Base-by-base conservation (phyloP, 2,797 vertebrate species). In the Microcaecilia unicolor region DNA sequence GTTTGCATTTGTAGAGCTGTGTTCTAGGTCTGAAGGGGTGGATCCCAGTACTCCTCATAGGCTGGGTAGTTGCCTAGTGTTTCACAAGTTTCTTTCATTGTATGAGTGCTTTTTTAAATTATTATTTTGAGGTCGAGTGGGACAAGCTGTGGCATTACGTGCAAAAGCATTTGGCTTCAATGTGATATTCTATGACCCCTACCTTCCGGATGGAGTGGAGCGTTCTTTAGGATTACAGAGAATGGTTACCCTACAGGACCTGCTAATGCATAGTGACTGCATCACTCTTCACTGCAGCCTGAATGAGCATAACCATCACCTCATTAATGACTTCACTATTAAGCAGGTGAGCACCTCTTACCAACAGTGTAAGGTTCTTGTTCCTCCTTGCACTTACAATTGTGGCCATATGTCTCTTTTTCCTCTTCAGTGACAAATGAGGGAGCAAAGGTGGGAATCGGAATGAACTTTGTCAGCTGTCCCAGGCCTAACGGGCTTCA, bases 311-410 rank as follows among this genome's bases (percentile, higher is more conserved):
- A 92, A 90, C 75, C 88, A 90, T 74, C 89, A 92, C 65, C 89
- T 91, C 76, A 90, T 92, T 61, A 92, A 92, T 60, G 89, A 92
- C 80, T 92, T 91, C 74, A 91, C 89, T 72, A 92, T 92, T 73
- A 92, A 92, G 80, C 89, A 92, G 85, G 89, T 89, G 55, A 18
- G 23, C 24, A 9, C 8, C n/a, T n/a, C n/a, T n/a, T n/a, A n/a
- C n/a, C n/a, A n/a, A n/a, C n/a, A n/a, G n/a, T n/a, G n/a, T n/a
- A n/a, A n/a, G n/a, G n/a, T n/a, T n/a, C n/a, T n/a, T n/a, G n/a
- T n/a, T n/a, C n/a, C n/a, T n/a, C n/a, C n/a, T n/a, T n/a, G n/a
- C n/a, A n/a, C n/a, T n/a, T n/a, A n/a, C n/a, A n/a, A n/a, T n/a
- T n/a, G n/a, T n/a, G n/a, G n/a, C n/a, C n/a, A n/a, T n/a, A n/a